Evolutionary conservation across 2,113 vertebrate species (phyloP).

Genomic region (Pavo muticus): DNA sequence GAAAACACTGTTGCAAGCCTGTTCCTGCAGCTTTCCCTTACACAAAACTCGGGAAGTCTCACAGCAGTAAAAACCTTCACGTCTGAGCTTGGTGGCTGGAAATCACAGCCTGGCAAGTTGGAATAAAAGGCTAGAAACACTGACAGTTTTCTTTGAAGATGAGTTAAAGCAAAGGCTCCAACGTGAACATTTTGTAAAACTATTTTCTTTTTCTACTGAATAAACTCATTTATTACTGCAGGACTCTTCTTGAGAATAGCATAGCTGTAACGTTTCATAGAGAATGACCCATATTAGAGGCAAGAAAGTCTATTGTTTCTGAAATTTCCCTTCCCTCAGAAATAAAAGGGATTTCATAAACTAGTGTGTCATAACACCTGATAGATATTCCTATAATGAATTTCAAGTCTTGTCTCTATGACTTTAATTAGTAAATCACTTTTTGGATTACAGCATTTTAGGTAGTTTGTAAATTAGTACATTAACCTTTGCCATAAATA

Average conservation of each 20-base stretch:
- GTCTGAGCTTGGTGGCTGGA: neutral
- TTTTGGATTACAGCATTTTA: neutral
- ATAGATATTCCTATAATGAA: neutral
- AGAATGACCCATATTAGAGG: slow-evolving; percentile 5
- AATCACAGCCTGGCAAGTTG: neutral
- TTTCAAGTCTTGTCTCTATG: neutral
- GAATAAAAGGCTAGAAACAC: neutral
- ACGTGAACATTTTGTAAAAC: neutral
- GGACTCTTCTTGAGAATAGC: neutral
- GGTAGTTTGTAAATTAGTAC: neutral
- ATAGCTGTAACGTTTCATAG: neutral
- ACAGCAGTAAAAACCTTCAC: neutral
- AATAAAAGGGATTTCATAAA: slow-evolving; percentile 15
- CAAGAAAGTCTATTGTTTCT: slow-evolving; percentile 7
- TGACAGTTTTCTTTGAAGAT: neutral
- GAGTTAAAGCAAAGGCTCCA: neutral
- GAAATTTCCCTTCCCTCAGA: neutral
- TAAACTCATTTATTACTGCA: slow-evolving; percentile 10
- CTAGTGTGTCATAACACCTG: neutral
- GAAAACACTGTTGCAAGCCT: slow-evolving; percentile 36
- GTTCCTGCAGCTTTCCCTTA: slow-evolving; percentile 45
- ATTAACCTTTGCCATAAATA: neutral
- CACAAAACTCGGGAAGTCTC: neutral
- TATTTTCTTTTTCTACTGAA: slow-evolving; percentile 18
- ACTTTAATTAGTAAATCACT: neutral